These are phyloP conservation scores for Phoenoteleia sp. DNA, from an alignment of 2,888 invertebrate genomes.

Conservation along the genomic window DNA sequence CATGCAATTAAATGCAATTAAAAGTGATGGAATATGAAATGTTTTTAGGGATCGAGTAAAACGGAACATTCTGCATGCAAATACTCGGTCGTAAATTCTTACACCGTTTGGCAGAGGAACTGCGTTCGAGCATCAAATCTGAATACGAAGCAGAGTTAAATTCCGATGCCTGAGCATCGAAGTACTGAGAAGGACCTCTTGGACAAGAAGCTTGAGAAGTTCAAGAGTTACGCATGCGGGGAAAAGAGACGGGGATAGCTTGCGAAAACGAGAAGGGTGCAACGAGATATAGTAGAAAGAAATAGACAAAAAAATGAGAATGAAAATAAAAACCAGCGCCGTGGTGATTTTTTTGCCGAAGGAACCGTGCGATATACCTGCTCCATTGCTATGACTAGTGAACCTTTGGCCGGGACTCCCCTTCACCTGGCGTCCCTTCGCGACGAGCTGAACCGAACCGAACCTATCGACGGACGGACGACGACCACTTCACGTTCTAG, in stretches of 20 bases:
- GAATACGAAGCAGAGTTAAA: constrained; percentile 77
- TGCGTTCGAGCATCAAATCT: constrained; percentile 78
- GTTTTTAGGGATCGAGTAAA: not conserved
- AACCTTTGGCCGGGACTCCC: constrained; percentile 61
- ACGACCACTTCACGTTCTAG: constrained; percentile 84
- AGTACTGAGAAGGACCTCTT: constrained; percentile 63
- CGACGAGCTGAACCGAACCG: constrained; percentile 29
- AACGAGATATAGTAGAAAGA: constrained; percentile 14
- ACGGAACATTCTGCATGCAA: not conserved
- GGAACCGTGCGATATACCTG: constrained; percentile 67
- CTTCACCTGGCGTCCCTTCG: constrained; percentile 63
- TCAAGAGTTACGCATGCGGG: constrained; percentile 72
- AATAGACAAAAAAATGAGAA: constrained; percentile 23
- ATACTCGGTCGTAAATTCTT: constrained; percentile 24
- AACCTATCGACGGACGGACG: constrained; percentile 74
- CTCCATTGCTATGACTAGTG: constrained; percentile 73
- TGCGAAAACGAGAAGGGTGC: constrained; percentile 16
- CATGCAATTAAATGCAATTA: not conserved
- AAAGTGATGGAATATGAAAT: not conserved
- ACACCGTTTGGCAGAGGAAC: constrained; percentile 52
- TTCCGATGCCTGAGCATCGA: constrained; percentile 74
- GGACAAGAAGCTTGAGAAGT: constrained; percentile 75
- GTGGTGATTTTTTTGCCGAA: constrained; percentile 68
- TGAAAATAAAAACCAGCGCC: constrained; percentile 20
- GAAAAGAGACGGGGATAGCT: constrained; percentile 70